These are phyloP conservation scores for Sisor rabdophorus DNA, from an alignment of 2,113 vertebrate genomes.

Conservation along the genomic window DNA sequence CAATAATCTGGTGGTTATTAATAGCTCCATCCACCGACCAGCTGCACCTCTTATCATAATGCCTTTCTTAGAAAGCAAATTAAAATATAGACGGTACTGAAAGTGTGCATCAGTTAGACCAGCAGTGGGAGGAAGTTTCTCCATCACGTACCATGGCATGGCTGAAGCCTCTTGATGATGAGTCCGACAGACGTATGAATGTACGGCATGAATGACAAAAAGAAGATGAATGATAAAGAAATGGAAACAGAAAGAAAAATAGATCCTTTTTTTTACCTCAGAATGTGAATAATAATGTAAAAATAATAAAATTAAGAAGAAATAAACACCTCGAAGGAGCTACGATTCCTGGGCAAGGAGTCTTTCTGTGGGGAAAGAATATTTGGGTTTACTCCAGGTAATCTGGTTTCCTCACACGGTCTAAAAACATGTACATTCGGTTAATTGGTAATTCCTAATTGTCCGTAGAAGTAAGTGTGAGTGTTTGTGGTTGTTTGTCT, in stretches of 20 bases:
- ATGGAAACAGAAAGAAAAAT: neutral
- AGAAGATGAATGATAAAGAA: neutral
- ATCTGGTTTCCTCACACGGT: too few species aligned
- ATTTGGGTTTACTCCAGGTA: neutral
- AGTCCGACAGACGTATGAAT: conserved; percentile 50
- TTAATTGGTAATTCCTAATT: too few species aligned
- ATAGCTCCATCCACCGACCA: neutral
- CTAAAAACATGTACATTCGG: too few species aligned
- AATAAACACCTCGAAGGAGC: neutral
- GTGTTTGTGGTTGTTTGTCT: too few species aligned
- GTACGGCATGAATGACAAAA: conserved; percentile 45
- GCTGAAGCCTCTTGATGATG: conserved; percentile 56
- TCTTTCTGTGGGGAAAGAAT: neutral
- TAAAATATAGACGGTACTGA: neutral
- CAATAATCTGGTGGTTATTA: neutral
- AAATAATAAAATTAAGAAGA: neutral
- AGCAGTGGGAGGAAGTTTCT: conserved; percentile 27
- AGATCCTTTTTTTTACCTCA: neutral
- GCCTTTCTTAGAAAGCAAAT: conserved; percentile 2
- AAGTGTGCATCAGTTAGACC: neutral
- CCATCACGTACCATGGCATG: conserved; percentile 52
- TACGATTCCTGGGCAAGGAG: neutral
- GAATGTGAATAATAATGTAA: neutral
- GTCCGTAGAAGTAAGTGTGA: too few species aligned
- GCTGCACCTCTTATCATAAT: neutral